phyloP scores from a whole-genome alignment of 1,140 invertebrate species.

The Andrena cerasifolii region DNA sequence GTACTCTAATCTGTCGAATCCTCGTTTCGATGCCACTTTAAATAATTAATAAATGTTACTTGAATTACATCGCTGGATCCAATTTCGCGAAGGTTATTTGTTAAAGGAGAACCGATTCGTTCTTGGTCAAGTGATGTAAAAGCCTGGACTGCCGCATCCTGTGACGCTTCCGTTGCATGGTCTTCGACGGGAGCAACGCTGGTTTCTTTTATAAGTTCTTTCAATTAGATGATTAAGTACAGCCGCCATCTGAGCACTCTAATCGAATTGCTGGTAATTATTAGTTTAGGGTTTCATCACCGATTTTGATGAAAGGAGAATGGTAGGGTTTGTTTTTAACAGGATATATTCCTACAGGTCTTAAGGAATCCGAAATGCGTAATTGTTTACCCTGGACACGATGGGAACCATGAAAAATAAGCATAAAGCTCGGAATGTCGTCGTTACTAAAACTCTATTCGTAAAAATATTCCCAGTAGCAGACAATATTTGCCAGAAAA shows the following conservation, averaged over 20 bases:
- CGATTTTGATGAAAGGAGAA: no score
- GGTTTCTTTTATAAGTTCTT: not conserved
- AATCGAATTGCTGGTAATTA: not conserved
- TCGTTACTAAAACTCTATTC: no score
- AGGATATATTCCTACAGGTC: no score
- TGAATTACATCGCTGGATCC: not conserved
- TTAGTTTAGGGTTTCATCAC: no score
- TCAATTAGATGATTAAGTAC: not conserved
- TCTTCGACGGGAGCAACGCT: not conserved
- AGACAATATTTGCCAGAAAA: no score
- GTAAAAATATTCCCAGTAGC: no score
- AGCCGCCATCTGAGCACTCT: not conserved
- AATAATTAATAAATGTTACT: constrained; percentile 8
- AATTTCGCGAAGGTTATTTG: not conserved
- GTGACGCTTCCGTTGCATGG: not conserved
- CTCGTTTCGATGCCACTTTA: not conserved
- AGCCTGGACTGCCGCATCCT: not conserved
- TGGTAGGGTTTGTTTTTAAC: no score
- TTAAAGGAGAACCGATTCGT: not conserved
- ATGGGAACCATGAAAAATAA: no score
- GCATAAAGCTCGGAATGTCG: no score
- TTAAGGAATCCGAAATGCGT: no score
- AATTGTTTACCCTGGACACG: no score
- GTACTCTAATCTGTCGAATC: no score
- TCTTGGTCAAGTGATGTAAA: not conserved